A percentile compares a stretch with the other conserved stretches of the same genome.
Evolutionary conservation across 1,140 invertebrate species (phyloP).

Genomic region (Aphelinus certus): DNA sequence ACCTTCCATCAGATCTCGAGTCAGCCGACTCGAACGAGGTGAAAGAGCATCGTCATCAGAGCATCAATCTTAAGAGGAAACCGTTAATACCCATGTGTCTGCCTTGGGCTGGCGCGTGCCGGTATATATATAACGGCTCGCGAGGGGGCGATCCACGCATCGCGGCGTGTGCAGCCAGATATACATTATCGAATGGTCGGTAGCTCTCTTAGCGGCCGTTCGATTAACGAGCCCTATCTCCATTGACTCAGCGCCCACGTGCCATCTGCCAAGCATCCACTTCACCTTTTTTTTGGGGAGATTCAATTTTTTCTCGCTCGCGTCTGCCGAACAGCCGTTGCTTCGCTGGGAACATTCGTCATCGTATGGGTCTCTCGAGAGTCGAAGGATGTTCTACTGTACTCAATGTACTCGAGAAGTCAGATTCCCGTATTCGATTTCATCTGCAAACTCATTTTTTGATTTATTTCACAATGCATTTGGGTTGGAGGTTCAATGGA

Average conservation of each 20-base stretch:
- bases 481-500: too few species aligned
- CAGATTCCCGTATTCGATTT: too few species aligned
- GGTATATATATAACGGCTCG: not conserved
- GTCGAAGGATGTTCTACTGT: too few species aligned
- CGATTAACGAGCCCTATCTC: conserved; percentile 22
- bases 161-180: not conserved
- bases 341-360: too few species aligned
- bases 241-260: conserved; percentile 21
- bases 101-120: not conserved
- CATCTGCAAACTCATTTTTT: too few species aligned
- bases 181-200: conserved; percentile 6
- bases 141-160: not conserved
- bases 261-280: conserved; percentile 37
- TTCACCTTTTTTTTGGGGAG: too few species aligned
- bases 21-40: not conserved
- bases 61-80: not conserved
- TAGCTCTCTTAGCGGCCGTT: conserved; percentile 15
- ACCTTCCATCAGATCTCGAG: too few species aligned
- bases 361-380: too few species aligned
- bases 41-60: conserved; percentile 15
- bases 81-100: conserved; percentile 14
- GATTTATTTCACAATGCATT: too few species aligned
- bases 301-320: not conserved
- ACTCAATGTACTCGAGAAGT: too few species aligned
- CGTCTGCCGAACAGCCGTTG: not conserved